A percentile compares a stretch with the other conserved stretches of the same genome.
phyloP scores from a whole-genome alignment of 1,140 invertebrate species.

The Forficula auricularia region DNA sequence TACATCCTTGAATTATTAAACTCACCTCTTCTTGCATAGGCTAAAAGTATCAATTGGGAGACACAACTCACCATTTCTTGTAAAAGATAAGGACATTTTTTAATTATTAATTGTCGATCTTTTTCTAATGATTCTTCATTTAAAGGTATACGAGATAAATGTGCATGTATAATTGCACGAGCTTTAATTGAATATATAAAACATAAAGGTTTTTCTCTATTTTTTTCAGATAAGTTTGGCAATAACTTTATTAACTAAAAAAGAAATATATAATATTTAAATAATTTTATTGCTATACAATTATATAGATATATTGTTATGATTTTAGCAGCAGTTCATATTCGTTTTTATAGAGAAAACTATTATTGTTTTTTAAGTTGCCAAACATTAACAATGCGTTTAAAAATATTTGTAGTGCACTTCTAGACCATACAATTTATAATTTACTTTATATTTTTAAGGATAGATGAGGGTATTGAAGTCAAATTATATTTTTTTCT shows the following conservation, averaged over 20 bases:
- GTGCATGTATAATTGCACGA: constrained; percentile 81
- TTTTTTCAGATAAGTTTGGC: constrained; percentile 82
- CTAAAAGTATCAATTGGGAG: constrained; percentile 80
- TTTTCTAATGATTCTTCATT: constrained; percentile 65
- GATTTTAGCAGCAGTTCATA: too few species aligned
- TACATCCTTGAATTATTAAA: constrained; percentile 13
- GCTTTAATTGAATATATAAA: constrained; percentile 94
- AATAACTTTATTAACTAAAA: constrained; percentile 76
- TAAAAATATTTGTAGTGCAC: too few species aligned
- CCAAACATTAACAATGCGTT: too few species aligned
- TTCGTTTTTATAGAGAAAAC: too few species aligned
- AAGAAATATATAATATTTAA: constrained; percentile 15
- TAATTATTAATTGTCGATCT: constrained; percentile 73
- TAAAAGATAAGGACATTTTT: constrained; percentile 87
- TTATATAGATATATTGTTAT: too few species aligned
- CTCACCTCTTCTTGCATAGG: constrained; percentile 73
- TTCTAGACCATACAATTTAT: too few species aligned
- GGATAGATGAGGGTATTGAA: too few species aligned
- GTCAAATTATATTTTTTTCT: too few species aligned
- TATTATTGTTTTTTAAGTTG: too few species aligned
- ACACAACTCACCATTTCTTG: constrained; percentile 95
- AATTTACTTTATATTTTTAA: too few species aligned
- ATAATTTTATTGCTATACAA: neutral
- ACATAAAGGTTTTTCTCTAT: constrained; percentile 84
- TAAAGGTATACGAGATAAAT: constrained; percentile 68